A percentile compares a stretch with the other conserved stretches of the same genome.
These are phyloP conservation scores for Odontothrips loti DNA, from an alignment of 2,888 invertebrate species.

Conservation along the genomic window DNA sequence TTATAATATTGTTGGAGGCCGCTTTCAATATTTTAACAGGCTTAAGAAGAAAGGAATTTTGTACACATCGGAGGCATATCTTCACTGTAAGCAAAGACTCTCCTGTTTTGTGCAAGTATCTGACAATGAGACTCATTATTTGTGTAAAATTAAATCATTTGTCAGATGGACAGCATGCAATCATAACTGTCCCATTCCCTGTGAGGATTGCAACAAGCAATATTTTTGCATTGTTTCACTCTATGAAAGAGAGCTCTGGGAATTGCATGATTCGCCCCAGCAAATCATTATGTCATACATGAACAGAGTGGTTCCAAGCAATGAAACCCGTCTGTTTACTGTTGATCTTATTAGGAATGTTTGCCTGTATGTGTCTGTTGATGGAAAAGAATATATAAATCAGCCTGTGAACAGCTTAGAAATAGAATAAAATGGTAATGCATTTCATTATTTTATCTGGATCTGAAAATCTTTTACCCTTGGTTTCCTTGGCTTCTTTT, in stretches of 20 bases:
- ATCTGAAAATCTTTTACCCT: too few relatives aligned
- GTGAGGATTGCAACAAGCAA: background rate
- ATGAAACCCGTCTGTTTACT: too few relatives aligned
- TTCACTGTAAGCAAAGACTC: background rate
- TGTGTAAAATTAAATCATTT: background rate
- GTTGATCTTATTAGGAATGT: too few relatives aligned
- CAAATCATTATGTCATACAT: too few relatives aligned
- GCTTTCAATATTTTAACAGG: background rate
- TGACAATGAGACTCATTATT: background rate
- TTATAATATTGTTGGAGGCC: background rate
- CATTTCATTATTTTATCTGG: too few relatives aligned
- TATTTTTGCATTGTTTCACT: background rate
- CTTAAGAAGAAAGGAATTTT: background rate
- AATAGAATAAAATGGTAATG: too few relatives aligned
- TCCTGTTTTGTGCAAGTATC: background rate
- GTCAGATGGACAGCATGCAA: background rate
- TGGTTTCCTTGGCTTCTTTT: too few relatives aligned
- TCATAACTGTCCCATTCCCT: background rate
- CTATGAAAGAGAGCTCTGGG: background rate
- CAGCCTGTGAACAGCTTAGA: too few relatives aligned
- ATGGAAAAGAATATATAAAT: too few relatives aligned
- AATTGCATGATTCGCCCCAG: background rate
- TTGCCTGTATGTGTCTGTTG: too few relatives aligned
- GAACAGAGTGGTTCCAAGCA: too few relatives aligned
- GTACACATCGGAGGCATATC: background rate